Conservation (phyloP, 2,113 vertebrate genomes). For the Notothenia rossii region DNA sequence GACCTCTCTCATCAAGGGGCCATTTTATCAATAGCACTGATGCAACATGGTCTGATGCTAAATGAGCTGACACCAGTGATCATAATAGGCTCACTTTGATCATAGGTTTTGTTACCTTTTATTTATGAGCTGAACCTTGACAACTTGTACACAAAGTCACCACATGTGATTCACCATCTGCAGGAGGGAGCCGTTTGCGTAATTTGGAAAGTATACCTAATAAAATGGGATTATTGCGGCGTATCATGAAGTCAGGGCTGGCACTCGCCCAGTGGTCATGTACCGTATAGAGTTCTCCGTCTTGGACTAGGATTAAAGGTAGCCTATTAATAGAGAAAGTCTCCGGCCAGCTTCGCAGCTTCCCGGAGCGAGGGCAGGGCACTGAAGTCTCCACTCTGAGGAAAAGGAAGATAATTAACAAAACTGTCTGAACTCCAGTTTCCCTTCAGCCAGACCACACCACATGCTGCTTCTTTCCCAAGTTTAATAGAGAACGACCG, state of each 20-base stretch:
- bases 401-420: constrained; percentile 45
- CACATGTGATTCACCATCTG: constrained; percentile 34
- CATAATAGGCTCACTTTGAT: constrained; percentile 13
- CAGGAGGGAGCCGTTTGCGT: constrained; percentile 13
- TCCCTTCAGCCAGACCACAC: constrained; percentile 25
- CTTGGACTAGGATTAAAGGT: constrained; percentile 60
- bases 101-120: constrained; percentile 1
- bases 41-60: constrained; percentile 3
- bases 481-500: constrained; percentile 36
- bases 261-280: constrained; percentile 34
- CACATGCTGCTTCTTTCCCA: neutral
- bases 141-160: constrained; percentile 17
- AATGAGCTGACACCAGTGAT: constrained; percentile 19
- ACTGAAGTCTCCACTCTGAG: constrained; percentile 31
- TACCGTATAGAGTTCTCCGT: constrained; percentile 3
- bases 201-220: constrained; percentile 23
- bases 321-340: constrained; percentile 17
- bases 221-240: constrained; percentile 39
- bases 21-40: constrained; percentile 1
- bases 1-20: constrained; percentile 14
- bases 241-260: constrained; percentile 45
- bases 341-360: constrained; percentile 21
- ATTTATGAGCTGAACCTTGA: constrained; percentile 18
- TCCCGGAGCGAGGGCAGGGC: constrained; percentile 32
- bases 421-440: constrained; percentile 30